Percentiles rank a stretch among this genome's conserved stretches.
These are phyloP conservation scores for Mungos mungo DNA, from an alignment of 2,113 vertebrate species.

Conservation along the genomic window DNA sequence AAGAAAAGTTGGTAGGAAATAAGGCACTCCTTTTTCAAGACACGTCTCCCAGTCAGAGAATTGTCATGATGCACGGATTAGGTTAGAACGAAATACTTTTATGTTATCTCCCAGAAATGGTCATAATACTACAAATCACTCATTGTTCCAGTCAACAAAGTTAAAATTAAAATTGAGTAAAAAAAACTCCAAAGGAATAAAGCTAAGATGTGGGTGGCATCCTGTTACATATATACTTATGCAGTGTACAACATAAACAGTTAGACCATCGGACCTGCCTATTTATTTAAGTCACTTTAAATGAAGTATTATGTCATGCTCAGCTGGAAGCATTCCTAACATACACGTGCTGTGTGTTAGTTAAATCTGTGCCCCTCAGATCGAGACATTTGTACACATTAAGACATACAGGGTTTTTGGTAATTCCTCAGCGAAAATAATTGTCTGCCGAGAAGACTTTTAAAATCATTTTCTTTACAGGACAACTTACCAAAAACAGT, in stretches of 20 bases:
- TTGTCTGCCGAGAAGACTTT: background rate
- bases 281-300: background rate
- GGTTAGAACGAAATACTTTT: background rate
- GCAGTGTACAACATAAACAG: background rate
- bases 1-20: background rate
- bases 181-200: background rate
- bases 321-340: background rate
- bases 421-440: background rate
- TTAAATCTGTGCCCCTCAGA: background rate
- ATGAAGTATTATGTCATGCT: background rate
- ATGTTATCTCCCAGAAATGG: background rate
- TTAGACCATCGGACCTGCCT: background rate
- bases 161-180: background rate
- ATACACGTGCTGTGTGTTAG: rapidly evolving
- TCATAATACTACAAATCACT: background rate
- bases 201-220: background rate
- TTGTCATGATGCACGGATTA: background rate
- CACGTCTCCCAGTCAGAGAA: background rate
- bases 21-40: background rate
- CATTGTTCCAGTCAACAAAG: background rate
- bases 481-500: slow-evolving; percentile 96
- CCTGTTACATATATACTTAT: too few species aligned
- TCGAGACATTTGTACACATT: background rate
- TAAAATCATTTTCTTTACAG: background rate
- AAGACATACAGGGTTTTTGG: background rate